A percentile compares a stretch with the other conserved stretches of the same genome.
These are phyloP conservation scores for Hydrotaea diabolus DNA, from an alignment of 2,888 invertebrate species.

Conservation along the genomic window DNA sequence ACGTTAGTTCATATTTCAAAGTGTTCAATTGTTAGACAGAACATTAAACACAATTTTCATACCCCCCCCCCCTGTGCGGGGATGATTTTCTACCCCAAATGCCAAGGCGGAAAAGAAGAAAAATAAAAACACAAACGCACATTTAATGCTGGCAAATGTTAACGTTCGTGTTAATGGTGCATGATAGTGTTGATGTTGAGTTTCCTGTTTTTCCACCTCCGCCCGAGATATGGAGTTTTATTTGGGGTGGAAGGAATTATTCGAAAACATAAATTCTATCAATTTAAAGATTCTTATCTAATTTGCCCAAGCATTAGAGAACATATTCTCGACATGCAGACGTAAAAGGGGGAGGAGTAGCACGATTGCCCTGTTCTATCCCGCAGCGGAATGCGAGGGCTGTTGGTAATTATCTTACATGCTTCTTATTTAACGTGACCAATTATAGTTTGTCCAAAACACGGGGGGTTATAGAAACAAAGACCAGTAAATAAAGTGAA, in stretches of 20 bases:
- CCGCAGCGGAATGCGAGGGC: too few species aligned
- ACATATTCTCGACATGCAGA: neutral
- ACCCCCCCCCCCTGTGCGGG: neutral
- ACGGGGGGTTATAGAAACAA: too few species aligned
- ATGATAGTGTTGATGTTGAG: conserved; percentile 54
- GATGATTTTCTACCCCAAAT: conserved; percentile 3
- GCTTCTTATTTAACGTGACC: too few species aligned
- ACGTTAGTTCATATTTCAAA: conserved; percentile 45
- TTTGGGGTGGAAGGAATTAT: conserved; percentile 3
- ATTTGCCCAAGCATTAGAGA: neutral
- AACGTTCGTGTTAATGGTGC: conserved; percentile 57
- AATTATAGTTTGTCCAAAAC: too few species aligned
- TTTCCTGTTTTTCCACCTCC: conserved; percentile 47
- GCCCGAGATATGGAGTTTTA: conserved; percentile 43
- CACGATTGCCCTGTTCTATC: too few species aligned
- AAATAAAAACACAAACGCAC: neutral
- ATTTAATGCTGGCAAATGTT: conserved; percentile 20
- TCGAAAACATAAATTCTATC: conserved; percentile 15
- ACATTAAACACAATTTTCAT: conserved; percentile 55
- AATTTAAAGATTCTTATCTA: conserved; percentile 1
- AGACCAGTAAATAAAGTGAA: too few species aligned
- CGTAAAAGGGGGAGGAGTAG: neutral
- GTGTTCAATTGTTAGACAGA: conserved; percentile 58
- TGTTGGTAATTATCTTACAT: too few species aligned
- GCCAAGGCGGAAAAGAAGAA: too few species aligned